Base-by-base conservation (phyloP, 2,888 invertebrate species). In the Lepidocyrtoides sp. region DNA sequence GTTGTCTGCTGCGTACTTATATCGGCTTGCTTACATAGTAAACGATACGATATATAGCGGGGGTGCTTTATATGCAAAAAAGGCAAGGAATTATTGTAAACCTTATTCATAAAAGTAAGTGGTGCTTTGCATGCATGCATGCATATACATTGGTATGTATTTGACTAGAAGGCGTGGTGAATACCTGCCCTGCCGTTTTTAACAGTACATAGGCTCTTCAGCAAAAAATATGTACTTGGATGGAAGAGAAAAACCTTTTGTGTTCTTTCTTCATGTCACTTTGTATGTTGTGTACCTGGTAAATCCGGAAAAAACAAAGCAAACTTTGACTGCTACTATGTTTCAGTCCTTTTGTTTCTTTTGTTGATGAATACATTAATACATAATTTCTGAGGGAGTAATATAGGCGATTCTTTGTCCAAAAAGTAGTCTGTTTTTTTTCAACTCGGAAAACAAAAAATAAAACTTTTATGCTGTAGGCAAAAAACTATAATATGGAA, bases 91-190 rank as follows among this genome's bases (percentile, higher is more conserved):
- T 14, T 51, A 51, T 14, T 2, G 8, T n/a, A 23, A 60, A 12
- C 23, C 2, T 60, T 26, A 60, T 5, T 51, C 17, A 17, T 12
- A 51, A 17, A 4, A 41, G n/a, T 14, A 51, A 3, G 5, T 2
- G 14, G 2, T 2, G 20, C 26, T 26, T 60, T 12, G 0, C 26
- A 23, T 60, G 60, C 60, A 60, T 10, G n/a, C n/a, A n/a, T n/a
- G n/a, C n/a, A n/a, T n/a, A 60, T 66, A 66, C 32, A 72, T 26
- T n/a, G 48, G 75, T 75, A 41, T 57, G 29, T 85, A 72, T 77
- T 77, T 86, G 86, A 44, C 75, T 86, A 60, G 77, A 57, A 86
- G 86, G 86, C 75, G 86, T 86, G 77, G 72, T 75, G 41, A 57
- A 72, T 23, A 75, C 32, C 32, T 48, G 14, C 66, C 17, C 57